Evolutionary conservation across 2,888 invertebrate species (phyloP).

Genomic region (Meandrusa payeni): DNA sequence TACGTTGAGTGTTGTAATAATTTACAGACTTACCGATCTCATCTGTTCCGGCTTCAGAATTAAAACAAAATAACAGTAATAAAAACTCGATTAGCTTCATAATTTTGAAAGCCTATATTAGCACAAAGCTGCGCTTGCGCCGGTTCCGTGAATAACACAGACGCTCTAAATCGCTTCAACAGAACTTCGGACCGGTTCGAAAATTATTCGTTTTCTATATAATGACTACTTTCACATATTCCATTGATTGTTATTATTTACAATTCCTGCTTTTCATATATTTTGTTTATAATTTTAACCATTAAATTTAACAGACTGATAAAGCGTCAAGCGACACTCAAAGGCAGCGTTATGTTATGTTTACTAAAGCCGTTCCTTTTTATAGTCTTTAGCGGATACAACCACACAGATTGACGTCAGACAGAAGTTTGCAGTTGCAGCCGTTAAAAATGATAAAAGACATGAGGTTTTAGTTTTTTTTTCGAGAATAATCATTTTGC

Average conservation of each 20-base stretch:
- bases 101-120: conserved; percentile 33
- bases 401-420: conserved; percentile 4
- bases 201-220: conserved; percentile 33
- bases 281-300: background rate
- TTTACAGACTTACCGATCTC: conserved; percentile 28
- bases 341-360: conserved; percentile 12
- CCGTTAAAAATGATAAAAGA: too few relatives aligned
- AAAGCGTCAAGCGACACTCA: conserved; percentile 2
- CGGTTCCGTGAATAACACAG: conserved; percentile 53
- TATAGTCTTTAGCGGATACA: conserved; percentile 19
- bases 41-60: conserved; percentile 27
- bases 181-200: conserved; percentile 64
- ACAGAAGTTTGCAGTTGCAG: too few relatives aligned
- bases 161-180: conserved; percentile 57
- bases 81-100: conserved; percentile 31
- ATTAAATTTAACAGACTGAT: background rate
- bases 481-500: too few relatives aligned
- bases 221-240: conserved; percentile 56
- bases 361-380: conserved; percentile 20
- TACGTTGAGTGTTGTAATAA: too few relatives aligned
- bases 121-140: conserved; percentile 48
- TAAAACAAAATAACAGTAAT: conserved; percentile 30
- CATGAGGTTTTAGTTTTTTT: too few relatives aligned
- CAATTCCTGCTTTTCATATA: too few relatives aligned
- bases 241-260: conserved; percentile 11